Evolutionary conservation across 2,888 invertebrate species (phyloP).

Genomic region (Cryptus viduatorius): DNA sequence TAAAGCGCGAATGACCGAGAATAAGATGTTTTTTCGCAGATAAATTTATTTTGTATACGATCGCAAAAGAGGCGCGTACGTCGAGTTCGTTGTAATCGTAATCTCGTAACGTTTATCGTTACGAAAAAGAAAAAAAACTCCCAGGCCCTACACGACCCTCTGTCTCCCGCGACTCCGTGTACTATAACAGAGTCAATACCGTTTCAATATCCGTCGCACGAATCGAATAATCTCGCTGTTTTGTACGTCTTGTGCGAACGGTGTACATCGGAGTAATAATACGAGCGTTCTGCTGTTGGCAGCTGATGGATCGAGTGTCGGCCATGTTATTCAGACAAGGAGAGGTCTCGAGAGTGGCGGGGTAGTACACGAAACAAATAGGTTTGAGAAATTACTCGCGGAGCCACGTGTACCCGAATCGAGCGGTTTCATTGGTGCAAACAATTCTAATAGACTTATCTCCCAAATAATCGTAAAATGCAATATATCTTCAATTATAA

Average conservation of each 20-base stretch:
- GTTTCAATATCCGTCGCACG: slow-evolving; percentile 67
- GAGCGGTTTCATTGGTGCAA: slow-evolving; percentile 1
- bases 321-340: slow-evolving; percentile 72
- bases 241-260: slow-evolving; percentile 69
- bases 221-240: slow-evolving; percentile 65
- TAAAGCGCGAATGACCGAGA: slow-evolving; percentile 2
- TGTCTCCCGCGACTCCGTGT: background rate
- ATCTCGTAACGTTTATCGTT: background rate
- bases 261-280: slow-evolving; percentile 75
- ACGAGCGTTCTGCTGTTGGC: slow-evolving; percentile 74
- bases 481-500: too few relatives aligned
- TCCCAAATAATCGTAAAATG: background rate
- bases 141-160: background rate
- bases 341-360: background rate
- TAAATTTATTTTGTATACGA: background rate
- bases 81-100: slow-evolving; percentile 11
- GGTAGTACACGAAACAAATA: background rate
- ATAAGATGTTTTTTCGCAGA: background rate
- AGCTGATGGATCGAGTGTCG: slow-evolving; percentile 75
- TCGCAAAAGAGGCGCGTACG: slow-evolving; percentile 25
- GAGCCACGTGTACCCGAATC: slow-evolving; percentile 38
- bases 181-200: slow-evolving; percentile 16
- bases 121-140: background rate
- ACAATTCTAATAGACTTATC: background rate
- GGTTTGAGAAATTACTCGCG: slow-evolving; percentile 54